A percentile compares a stretch with the other conserved stretches of the same genome.
phyloP scores from a whole-genome alignment of 1,140 invertebrate species.

The Eupristina koningsbergeri region DNA sequence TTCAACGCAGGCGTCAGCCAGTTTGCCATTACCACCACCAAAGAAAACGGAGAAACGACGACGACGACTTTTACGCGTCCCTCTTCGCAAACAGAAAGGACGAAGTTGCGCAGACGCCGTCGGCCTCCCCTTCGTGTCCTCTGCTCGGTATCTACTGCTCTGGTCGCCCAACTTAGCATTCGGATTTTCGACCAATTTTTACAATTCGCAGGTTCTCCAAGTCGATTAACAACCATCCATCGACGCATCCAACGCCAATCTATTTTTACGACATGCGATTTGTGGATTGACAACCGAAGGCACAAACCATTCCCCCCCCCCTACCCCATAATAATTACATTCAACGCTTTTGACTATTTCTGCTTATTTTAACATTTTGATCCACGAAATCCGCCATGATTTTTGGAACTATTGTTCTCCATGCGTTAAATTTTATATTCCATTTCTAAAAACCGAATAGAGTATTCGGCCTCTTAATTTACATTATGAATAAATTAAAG shows the following conservation, averaged over 20 bases:
- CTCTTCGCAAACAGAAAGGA: neutral
- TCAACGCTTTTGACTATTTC: neutral
- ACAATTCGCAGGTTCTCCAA: too few species aligned
- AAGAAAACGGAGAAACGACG: slow-evolving; percentile 21
- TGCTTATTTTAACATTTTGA: neutral
- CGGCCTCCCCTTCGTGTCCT: neutral
- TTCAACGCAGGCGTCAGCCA: slow-evolving; percentile 16
- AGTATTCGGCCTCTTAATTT: too few species aligned
- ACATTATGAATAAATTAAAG: too few species aligned
- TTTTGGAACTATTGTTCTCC: slow-evolving; percentile 5
- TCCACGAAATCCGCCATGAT: neutral
- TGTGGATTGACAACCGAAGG: too few species aligned
- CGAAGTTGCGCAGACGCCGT: slow-evolving; percentile 12
- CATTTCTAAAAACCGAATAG: too few species aligned
- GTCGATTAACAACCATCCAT: too few species aligned
- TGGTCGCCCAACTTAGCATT: too few species aligned
- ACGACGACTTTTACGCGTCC: slow-evolving; percentile 7
- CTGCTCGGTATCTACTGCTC: neutral
- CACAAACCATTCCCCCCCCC: too few species aligned
- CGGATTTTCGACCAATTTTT: neutral
- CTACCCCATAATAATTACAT: too few species aligned
- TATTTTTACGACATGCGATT: too few species aligned
- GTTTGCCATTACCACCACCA: slow-evolving; percentile 23
- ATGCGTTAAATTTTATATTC: too few species aligned
- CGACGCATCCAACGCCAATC: too few species aligned